phyloP scores from a whole-genome alignment of 2,888 invertebrate genomes.

The Arge pagana region DNA sequence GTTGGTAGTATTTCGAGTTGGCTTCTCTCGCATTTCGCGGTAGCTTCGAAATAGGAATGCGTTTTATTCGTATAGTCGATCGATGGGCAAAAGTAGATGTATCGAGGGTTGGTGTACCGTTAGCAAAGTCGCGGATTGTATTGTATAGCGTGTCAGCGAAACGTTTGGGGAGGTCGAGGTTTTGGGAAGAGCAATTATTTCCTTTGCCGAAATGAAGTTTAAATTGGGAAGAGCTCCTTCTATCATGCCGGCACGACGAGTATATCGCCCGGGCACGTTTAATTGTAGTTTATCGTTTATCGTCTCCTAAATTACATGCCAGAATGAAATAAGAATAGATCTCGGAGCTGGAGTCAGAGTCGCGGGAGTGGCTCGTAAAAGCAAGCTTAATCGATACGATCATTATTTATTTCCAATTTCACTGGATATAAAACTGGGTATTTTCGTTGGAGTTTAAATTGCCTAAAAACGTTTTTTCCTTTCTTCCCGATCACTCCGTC shows the following conservation, averaged over 20 bases:
- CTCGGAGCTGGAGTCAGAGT: background rate
- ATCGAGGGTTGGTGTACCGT: too few relatives aligned
- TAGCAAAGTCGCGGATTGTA: too few relatives aligned
- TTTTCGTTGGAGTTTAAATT: too few relatives aligned
- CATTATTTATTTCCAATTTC: conserved; percentile 16
- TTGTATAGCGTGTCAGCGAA: conserved; percentile 46
- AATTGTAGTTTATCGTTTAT: conserved; percentile 31
- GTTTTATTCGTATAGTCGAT: too few relatives aligned
- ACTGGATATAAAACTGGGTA: too few relatives aligned
- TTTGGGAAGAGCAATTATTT: conserved; percentile 48
- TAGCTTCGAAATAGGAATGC: too few relatives aligned
- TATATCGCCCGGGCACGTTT: conserved; percentile 32
- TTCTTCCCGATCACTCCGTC: too few relatives aligned
- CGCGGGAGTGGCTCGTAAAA: conserved; percentile 19
- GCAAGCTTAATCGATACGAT: background rate
- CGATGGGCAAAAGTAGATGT: too few relatives aligned
- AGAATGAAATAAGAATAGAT: conserved; percentile 16
- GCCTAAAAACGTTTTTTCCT: too few relatives aligned
- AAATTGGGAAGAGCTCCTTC: conserved; percentile 37
- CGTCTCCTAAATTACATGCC: conserved; percentile 26
- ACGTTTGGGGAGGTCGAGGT: conserved; percentile 42
- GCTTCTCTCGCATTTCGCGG: too few relatives aligned
- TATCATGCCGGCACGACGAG: conserved; percentile 16
- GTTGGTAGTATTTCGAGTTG: too few relatives aligned
- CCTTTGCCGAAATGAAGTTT: conserved; percentile 52